phyloP scores from a whole-genome alignment of 2,113 vertebrate genomes.

The Platichthys stellatus region DNA sequence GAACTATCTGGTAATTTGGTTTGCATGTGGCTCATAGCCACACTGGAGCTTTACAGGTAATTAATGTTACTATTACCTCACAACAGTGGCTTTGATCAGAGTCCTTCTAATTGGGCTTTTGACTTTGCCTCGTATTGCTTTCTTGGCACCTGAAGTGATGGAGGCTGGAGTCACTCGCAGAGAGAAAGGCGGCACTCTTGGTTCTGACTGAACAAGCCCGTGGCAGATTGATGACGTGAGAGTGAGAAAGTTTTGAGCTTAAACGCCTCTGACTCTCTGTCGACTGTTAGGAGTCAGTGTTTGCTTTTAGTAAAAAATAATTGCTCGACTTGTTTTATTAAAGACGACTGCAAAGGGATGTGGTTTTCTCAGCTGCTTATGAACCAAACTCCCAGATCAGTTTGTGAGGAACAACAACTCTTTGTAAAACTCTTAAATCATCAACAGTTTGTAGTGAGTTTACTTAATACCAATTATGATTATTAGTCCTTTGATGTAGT shows the following conservation, averaged over 20 bases:
- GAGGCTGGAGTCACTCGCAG: conserved; percentile 11
- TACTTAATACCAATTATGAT: not conserved
- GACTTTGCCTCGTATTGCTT: not conserved
- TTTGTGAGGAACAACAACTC: not conserved
- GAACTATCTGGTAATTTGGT: not conserved
- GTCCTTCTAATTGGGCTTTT: conserved; percentile 24
- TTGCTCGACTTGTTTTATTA: not conserved
- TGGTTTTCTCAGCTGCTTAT: conserved; percentile 6
- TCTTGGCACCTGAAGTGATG: conserved; percentile 31
- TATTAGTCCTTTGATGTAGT: not conserved
- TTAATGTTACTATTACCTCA: conserved; percentile 13
- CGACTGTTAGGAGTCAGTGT: not conserved
- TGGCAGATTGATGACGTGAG: conserved; percentile 11
- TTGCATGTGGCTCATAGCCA: conserved; percentile 26
- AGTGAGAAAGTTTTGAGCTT: not conserved
- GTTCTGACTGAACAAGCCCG: conserved; percentile 43
- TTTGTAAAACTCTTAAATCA: not conserved
- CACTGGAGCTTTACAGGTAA: not conserved
- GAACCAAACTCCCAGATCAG: too few species aligned
- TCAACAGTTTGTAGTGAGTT: not conserved
- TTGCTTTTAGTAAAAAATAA: not conserved
- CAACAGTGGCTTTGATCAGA: conserved; percentile 34
- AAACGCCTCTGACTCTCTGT: not conserved
- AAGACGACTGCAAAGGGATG: not conserved
- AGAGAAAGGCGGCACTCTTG: conserved; percentile 12